Conservation (phyloP, 1,140 invertebrate species). For the Maniola jurtina region DNA sequence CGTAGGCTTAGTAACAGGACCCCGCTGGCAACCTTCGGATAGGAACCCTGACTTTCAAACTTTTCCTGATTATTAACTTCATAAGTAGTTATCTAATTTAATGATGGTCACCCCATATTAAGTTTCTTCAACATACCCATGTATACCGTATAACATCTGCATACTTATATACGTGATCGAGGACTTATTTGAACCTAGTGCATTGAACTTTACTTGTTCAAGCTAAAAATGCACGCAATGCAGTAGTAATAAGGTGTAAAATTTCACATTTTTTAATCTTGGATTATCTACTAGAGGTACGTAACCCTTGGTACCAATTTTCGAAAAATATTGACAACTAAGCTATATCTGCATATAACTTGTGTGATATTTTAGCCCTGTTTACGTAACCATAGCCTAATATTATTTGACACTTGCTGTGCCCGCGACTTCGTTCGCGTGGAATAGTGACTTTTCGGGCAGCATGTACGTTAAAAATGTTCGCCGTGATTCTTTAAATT, state of each 20-base stretch:
- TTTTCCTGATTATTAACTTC: not conserved
- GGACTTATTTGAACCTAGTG: conserved; percentile 21
- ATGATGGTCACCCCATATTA: conserved; percentile 13
- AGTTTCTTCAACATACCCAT: conserved; percentile 22
- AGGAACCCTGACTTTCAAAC: not conserved
- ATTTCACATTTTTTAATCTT: not conserved
- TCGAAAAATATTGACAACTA: not conserved
- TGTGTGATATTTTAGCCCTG: not conserved
- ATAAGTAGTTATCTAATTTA: not conserved
- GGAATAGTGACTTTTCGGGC: no score
- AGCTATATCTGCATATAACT: not conserved
- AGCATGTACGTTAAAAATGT: no score
- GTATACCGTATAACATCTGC: no score
- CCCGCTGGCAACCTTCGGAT: not conserved
- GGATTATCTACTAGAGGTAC: not conserved
- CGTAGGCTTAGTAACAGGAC: no score
- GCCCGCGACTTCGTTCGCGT: no score
- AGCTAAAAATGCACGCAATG: not conserved
- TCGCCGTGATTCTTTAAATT: no score
- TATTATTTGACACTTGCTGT: no score
- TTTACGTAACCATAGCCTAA: no score
- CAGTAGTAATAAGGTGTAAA: not conserved
- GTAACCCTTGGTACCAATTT: not conserved
- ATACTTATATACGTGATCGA: conserved; percentile 20
- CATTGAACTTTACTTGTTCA: conserved; percentile 18